phyloP scores from a whole-genome alignment of 1,140 invertebrate genomes.

The Nephila pilipes region DNA sequence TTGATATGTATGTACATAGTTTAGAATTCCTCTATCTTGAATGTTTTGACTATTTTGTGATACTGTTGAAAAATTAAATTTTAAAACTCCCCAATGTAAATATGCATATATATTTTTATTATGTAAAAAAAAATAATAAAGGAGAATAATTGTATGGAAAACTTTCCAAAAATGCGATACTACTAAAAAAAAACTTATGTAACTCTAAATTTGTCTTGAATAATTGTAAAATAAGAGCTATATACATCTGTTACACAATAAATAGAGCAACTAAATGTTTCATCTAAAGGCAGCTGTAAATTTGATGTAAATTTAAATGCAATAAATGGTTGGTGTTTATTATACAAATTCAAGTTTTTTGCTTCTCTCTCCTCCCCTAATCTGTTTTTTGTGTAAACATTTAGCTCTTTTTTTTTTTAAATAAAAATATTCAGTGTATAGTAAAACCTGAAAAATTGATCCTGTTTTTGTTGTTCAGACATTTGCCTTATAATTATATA shows the following conservation, averaged over 20 bases:
- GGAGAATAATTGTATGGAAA: neutral
- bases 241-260: conserved; percentile 41
- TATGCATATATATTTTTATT: conserved; percentile 45
- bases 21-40: conserved; percentile 17
- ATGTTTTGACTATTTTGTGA: conserved; percentile 55
- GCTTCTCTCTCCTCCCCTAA: too few relatives aligned
- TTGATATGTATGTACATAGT: conserved; percentile 42
- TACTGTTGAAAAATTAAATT: conserved; percentile 57
- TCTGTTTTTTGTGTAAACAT: neutral
- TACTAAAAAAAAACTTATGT: neutral
- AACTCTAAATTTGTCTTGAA: neutral
- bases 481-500: too few relatives aligned
- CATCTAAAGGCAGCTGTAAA: conserved; percentile 53
- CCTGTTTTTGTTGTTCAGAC: too few relatives aligned
- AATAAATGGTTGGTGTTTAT: conserved; percentile 64
- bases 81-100: neutral
- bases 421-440: too few relatives aligned
- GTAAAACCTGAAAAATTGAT: too few relatives aligned
- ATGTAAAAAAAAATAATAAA: neutral
- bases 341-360: neutral
- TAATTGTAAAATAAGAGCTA: conserved; percentile 20
- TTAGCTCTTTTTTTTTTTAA: too few relatives aligned
- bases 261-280: conserved; percentile 11
- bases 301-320: conserved; percentile 46
- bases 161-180: neutral